These are phyloP conservation scores for Indicator indicator DNA, from an alignment of 2,113 vertebrate genomes.

Conservation along the genomic window DNA sequence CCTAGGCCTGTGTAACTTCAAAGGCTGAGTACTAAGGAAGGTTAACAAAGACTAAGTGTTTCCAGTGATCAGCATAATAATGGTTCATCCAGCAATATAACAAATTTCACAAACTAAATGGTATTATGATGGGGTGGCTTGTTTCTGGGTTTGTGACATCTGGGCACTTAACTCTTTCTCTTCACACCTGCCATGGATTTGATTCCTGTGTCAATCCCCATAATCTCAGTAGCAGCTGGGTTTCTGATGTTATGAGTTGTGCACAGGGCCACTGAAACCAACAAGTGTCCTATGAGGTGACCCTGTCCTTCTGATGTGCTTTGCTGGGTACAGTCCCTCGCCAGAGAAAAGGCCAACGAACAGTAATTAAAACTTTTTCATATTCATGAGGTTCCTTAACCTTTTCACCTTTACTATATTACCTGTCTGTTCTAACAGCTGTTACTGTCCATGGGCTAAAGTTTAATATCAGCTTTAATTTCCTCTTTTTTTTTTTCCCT, in stretches of 20 bases:
- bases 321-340: background rate
- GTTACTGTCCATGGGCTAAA: background rate
- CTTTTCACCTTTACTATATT: background rate
- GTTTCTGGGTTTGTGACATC: background rate
- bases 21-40: background rate
- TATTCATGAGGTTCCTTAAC: background rate
- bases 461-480: background rate
- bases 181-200: background rate
- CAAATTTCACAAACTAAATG: background rate
- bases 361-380: background rate
- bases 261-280: background rate
- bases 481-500: no score
- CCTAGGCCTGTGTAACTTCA: background rate
- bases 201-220: background rate
- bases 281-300: fast-evolving
- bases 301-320: background rate
- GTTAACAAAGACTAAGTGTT: background rate
- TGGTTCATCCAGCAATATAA: background rate
- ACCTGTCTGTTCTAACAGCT: background rate
- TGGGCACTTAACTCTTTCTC: no score
- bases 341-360: background rate
- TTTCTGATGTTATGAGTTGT: background rate
- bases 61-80: background rate
- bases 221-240: background rate
- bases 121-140: background rate